Evolutionary conservation across 2,888 invertebrate species (phyloP), one percentile per base, ranked within the genome.

Genomic region (Yponomeuta plumbellus): DNA sequence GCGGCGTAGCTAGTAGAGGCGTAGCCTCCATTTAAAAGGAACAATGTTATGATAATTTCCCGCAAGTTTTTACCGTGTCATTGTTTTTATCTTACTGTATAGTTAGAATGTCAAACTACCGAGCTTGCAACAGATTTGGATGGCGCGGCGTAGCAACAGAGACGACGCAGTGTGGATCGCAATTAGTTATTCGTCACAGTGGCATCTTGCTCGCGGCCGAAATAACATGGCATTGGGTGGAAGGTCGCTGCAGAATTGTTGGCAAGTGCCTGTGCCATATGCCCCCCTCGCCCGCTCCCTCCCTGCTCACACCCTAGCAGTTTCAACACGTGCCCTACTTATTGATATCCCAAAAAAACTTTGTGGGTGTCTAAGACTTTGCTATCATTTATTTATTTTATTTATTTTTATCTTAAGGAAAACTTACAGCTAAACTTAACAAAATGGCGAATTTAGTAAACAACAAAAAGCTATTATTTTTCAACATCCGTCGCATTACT

Each of bases 231-330:
- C 88, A 88, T 86, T 86, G 88, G 78, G 72, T 73, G 78, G 88
- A 88, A 86, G 88, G 88, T 85, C 88, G 84, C 80, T 91, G 91
- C 92, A 92, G 91, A 92, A 92, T 92, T 87, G 87, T 92, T 91
- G 92, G 92, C 93, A 92, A 91, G 89, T 57, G 39, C 52, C 22
- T 22, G n/a, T 61, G 44, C 61, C 88, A 84, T 80, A 85, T 83
- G 86, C 85, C 76, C 75, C 73, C 76, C 71, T 71, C 71, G 71
- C 72, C 72, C 71, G 70, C 73, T 70, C 70, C 73, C 73, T 34
- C 72, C 69, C 69, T 70, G 73, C 69, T 74, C 69, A 71, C 73
- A 70, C 22, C 40, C 71, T 71, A 70, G 69, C 68, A 61, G 67
- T 71, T 63, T 76, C 74, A 75, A 75, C 64, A 67, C 62, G 52